A percentile compares a stretch with the other conserved stretches of the same genome.
phyloP scores from a whole-genome alignment of 2,888 invertebrate species.

The Andricus quercusramuli region DNA sequence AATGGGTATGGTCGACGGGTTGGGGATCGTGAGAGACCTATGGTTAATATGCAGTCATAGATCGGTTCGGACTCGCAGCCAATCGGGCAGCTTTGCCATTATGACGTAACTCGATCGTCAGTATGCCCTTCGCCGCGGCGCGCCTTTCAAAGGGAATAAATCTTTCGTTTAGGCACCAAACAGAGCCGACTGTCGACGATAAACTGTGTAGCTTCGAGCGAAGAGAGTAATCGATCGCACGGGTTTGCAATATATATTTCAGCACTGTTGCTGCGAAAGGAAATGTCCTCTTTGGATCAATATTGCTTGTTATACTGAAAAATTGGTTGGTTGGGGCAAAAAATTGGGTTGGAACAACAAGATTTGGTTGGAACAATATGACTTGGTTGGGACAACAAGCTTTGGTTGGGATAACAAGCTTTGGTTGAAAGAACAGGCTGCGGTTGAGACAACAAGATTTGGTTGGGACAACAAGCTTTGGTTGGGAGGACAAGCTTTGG shows the following conservation, averaged over 20 bases:
- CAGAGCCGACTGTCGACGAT: slow-evolving; percentile 30
- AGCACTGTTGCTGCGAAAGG: too few species aligned
- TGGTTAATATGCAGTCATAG: slow-evolving; percentile 32
- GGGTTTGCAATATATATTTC: background rate
- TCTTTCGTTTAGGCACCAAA: slow-evolving; percentile 26
- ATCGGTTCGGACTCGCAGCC: slow-evolving; percentile 8
- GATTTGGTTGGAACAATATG: too few species aligned
- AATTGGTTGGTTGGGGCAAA: too few species aligned
- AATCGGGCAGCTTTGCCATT: slow-evolving; percentile 9
- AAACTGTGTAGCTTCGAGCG: slow-evolving; percentile 21
- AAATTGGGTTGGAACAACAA: too few species aligned
- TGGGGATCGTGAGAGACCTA: slow-evolving; percentile 16
- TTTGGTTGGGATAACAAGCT: too few species aligned
- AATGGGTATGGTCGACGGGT: background rate
- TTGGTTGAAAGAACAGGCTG: too few species aligned
- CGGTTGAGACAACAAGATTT: too few species aligned
- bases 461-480: too few species aligned
- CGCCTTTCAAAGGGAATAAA: slow-evolving; percentile 33
- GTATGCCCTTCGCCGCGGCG: slow-evolving; percentile 26
- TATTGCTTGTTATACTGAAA: too few species aligned
- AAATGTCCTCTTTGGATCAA: too few species aligned
- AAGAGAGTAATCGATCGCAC: slow-evolving; percentile 19
- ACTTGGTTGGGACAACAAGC: too few species aligned
- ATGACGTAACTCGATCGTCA: slow-evolving; percentile 24
- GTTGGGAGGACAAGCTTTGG: too few species aligned